These are phyloP conservation scores for Dione juno DNA, from an alignment of 2,888 invertebrate species.

Conservation along the genomic window DNA sequence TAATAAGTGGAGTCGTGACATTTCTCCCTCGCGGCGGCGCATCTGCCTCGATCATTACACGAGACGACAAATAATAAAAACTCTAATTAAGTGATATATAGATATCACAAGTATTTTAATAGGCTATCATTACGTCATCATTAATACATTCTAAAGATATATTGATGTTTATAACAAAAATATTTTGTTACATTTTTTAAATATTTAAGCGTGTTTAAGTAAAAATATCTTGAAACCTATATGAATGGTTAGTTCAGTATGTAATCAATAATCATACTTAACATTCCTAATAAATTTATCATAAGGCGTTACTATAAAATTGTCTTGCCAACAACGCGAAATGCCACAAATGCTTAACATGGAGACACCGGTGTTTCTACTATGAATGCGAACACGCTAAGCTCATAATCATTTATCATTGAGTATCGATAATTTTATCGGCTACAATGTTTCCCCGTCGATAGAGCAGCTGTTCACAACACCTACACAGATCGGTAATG, in stretches of 20 bases:
- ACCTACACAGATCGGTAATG: constrained; percentile 56
- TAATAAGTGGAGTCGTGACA: constrained; percentile 59
- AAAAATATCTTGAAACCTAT: neutral
- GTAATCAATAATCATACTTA: neutral
- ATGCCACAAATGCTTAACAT: constrained; percentile 14
- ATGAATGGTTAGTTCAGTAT: neutral
- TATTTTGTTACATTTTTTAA: neutral
- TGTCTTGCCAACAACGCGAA: neutral
- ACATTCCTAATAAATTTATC: neutral
- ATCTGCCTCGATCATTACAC: constrained; percentile 61
- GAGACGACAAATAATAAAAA: constrained; percentile 59
- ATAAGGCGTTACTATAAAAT: neutral
- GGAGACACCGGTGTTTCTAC: constrained; percentile 20
- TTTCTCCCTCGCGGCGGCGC: constrained; percentile 64
- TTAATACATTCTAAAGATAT: constrained; percentile 1
- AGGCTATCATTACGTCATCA: neutral
- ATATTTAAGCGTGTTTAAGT: neutral
- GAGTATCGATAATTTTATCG: constrained; percentile 48
- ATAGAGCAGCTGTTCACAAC: constrained; percentile 52
- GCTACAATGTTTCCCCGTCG: constrained; percentile 51
- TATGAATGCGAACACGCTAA: constrained; percentile 28
- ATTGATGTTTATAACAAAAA: neutral
- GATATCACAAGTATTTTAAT: constrained; percentile 22
- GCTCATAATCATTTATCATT: constrained; percentile 47
- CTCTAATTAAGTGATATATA: constrained; percentile 50